Percentiles rank a stretch among this genome's conserved stretches.
These are phyloP conservation scores for Idris sp. DNA, from an alignment of 1,140 invertebrate species.

Conservation along the genomic window DNA sequence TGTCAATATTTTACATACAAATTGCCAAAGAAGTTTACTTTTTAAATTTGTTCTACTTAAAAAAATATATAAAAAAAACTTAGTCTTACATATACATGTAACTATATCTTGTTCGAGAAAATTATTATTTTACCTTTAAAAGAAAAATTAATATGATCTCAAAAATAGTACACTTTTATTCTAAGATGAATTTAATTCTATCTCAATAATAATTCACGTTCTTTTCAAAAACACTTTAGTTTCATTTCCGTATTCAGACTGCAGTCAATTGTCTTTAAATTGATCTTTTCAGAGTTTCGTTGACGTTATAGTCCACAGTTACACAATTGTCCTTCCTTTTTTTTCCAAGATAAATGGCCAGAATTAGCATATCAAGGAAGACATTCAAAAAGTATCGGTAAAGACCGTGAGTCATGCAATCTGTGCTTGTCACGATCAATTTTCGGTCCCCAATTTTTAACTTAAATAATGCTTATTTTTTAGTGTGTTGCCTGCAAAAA, in stretches of 20 bases:
- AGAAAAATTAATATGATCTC: too few species aligned
- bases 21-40: too few species aligned
- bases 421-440: slow-evolving; percentile 16
- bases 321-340: slow-evolving; percentile 15
- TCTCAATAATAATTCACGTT: too few species aligned
- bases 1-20: too few species aligned
- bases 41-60: too few species aligned
- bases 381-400: slow-evolving; percentile 9
- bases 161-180: too few species aligned
- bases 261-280: slow-evolving; percentile 4
- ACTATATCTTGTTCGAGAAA: too few species aligned
- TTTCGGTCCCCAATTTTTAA: slow-evolving; percentile 10
- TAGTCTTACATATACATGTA: too few species aligned
- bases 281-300: slow-evolving; percentile 5
- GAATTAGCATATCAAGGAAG: slow-evolving; percentile 41
- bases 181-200: too few species aligned
- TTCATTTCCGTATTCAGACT: slow-evolving; percentile 1
- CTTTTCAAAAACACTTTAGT: too few species aligned
- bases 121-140: too few species aligned
- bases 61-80: too few species aligned
- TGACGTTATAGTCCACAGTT: slow-evolving; percentile 14
- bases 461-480: slow-evolving; percentile 33
- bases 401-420: slow-evolving; percentile 22
- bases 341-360: slow-evolving; percentile 19
- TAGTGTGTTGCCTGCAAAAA: slow-evolving; percentile 34